Evolutionary conservation across 2,113 vertebrate genomes (phyloP), one percentile per base, ranked within the genome.

Genomic region (Dolichotis patagonum): DNA sequence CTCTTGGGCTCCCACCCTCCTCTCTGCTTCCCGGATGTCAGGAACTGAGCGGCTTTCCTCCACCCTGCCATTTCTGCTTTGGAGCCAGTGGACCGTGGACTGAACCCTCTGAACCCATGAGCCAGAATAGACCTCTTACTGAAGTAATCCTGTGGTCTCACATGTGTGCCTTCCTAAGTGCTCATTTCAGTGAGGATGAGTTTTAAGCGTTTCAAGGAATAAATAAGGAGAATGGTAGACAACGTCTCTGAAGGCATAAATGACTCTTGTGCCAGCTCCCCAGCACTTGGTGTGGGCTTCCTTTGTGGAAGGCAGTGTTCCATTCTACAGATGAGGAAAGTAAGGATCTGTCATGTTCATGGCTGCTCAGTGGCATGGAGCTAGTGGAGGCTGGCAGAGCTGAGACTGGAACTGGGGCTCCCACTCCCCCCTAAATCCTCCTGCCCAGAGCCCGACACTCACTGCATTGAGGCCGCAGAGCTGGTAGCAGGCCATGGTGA

Each of bases 401-500:
- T n/a, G 56, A 81, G 56, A 20, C 7, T 32, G 84, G 65, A 24
- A 41, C 28, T 26, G 4, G 14, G 85, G 54, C 13, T 2, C 3
- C 32, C 19, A 0, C 30, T 8, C 19, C n/a, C 5, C 11, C 2
- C 28, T 8, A 5, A 0, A 5, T 0, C 24, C 56, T 43, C 56
- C 80, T 12, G 35, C 32, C n/a, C 5, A 52, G 30, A 38, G 60
- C 38, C 35, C 32, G 35, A 28, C 77, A 98, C 99, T 99, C 97
- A 99, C 99, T 78, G 99, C 99, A 4, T 99, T 99, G 24, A 99
- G 99, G 62, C 99, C 99, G 9, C 99, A 99, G 60, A 99, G 99
- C 98, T 99, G 99, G 98, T 99, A 99, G 97, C 99, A 99, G 97
- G 98, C 99, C 99, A 99, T 99, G 95, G 98, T 99, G 98, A 99